A percentile compares a stretch with the other conserved stretches of the same genome.
These are phyloP conservation scores for Sisor rabdophorus DNA, from an alignment of 2,113 vertebrate genomes.

Conservation along the genomic window DNA sequence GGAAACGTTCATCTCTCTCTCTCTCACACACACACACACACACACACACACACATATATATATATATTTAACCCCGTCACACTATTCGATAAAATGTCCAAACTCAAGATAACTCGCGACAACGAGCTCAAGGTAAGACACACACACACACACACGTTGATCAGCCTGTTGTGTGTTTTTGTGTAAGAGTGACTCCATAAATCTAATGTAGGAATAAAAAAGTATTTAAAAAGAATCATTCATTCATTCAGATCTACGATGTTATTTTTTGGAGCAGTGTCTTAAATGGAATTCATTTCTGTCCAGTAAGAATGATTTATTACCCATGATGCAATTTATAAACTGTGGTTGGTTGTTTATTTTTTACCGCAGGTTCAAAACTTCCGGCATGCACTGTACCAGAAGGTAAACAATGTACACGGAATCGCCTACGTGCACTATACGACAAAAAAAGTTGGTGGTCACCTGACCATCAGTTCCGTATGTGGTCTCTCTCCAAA, in stretches of 20 bases:
- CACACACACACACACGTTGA: neutral
- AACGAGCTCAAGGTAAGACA: conserved; percentile 56
- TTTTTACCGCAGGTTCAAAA: conserved; percentile 69
- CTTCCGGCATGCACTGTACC: conserved; percentile 71
- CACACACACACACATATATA: conserved; percentile 50
- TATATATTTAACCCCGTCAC: too few relatives aligned
- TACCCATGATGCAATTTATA: neutral
- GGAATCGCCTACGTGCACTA: neutral
- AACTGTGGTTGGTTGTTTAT: neutral
- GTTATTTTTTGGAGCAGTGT: too few relatives aligned
- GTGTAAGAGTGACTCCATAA: too few relatives aligned
- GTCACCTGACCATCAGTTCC: too few relatives aligned
- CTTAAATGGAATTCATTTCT: too few relatives aligned
- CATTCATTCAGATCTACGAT: too few relatives aligned
- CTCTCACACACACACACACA: neutral
- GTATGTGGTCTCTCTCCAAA: too few relatives aligned
- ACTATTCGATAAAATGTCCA: conserved; percentile 27
- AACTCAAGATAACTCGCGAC: conserved; percentile 55
- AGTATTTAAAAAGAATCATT: too few relatives aligned
- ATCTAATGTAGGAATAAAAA: too few relatives aligned
- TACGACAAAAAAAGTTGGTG: too few relatives aligned
- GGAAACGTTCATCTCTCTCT: neutral
- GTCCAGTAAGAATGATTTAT: too few relatives aligned
- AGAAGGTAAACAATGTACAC: conserved; percentile 64
- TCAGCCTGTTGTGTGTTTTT: too few relatives aligned